Conservation (phyloP, 1,140 invertebrate species). For the Zaprionus ghesquierei region DNA sequence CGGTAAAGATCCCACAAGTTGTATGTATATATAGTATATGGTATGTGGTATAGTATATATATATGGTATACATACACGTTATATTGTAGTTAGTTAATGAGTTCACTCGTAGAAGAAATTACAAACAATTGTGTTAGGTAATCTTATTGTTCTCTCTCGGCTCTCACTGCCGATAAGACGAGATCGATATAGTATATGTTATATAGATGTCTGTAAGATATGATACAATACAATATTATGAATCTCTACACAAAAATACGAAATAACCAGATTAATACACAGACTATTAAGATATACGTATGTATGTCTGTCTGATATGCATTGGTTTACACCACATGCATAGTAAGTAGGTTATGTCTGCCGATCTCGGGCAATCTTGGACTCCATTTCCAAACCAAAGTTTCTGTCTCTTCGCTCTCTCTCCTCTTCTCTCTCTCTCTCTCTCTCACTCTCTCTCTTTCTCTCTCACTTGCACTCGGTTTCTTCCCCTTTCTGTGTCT, state of each 20-base stretch:
- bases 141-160: slow-evolving; percentile 16
- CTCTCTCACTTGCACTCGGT: neutral
- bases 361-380: neutral
- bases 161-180: slow-evolving; percentile 43
- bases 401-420: slow-evolving; percentile 73
- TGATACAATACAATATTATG: slow-evolving; percentile 5
- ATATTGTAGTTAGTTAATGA: neutral
- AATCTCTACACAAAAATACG: slow-evolving; percentile 18
- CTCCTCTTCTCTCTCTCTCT: slow-evolving; percentile 37
- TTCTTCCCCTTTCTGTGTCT: neutral
- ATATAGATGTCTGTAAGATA: slow-evolving; percentile 8
- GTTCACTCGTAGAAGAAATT: neutral
- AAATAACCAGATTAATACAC: slow-evolving; percentile 6
- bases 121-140: slow-evolving; percentile 24
- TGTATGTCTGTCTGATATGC: neutral
- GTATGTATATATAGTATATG: neutral
- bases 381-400: slow-evolving; percentile 22
- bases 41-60: no score
- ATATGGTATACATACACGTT: no score
- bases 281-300: neutral
- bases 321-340: neutral
- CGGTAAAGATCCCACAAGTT: neutral
- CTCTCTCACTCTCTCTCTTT: slow-evolving; percentile 22
- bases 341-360: neutral
- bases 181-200: slow-evolving; percentile 66